Percentiles rank a stretch among this genome's conserved stretches.
Conservation (phyloP, 2,797 vertebrate genomes). For the Meriones psammophilus region DNA sequence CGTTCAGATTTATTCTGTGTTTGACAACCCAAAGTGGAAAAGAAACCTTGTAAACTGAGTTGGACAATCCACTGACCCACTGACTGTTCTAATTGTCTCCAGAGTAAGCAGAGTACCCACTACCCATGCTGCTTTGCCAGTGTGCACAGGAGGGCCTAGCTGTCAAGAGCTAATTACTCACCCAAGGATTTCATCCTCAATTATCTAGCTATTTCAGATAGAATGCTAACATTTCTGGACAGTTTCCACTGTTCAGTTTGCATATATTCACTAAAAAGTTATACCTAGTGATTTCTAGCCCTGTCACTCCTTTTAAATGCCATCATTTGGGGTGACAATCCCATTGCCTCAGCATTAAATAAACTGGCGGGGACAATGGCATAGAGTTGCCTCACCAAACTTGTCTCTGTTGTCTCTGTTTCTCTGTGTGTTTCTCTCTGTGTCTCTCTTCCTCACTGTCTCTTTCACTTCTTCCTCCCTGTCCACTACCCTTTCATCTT, state of each 20-base stretch:
- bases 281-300: conserved; percentile 7
- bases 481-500: no score
- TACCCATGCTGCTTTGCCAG: neutral
- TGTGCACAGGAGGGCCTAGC: neutral
- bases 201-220: conserved; percentile 73
- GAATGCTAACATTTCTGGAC: conserved; percentile 66
- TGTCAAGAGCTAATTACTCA: conserved; percentile 49
- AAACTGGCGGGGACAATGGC: neutral
- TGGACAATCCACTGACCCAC: neutral
- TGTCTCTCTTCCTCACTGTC: no score
- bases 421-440: neutral
- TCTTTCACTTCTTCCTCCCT: conserved; percentile 13
- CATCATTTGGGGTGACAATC: neutral
- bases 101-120: neutral
- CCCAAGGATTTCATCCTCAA: conserved; percentile 38
- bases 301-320: conserved; percentile 11
- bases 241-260: conserved; percentile 58
- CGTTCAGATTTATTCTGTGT: conserved; percentile 34
- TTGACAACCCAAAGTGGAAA: conserved; percentile 9
- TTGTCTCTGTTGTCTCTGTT: neutral
- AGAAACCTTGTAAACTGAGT: conserved; percentile 3
- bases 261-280: conserved; percentile 34
- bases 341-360: neutral
- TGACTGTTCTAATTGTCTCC: neutral
- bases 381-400: neutral